Base-by-base conservation (phyloP, 2,113 vertebrate species). In the Vireo altiloquus region DNA sequence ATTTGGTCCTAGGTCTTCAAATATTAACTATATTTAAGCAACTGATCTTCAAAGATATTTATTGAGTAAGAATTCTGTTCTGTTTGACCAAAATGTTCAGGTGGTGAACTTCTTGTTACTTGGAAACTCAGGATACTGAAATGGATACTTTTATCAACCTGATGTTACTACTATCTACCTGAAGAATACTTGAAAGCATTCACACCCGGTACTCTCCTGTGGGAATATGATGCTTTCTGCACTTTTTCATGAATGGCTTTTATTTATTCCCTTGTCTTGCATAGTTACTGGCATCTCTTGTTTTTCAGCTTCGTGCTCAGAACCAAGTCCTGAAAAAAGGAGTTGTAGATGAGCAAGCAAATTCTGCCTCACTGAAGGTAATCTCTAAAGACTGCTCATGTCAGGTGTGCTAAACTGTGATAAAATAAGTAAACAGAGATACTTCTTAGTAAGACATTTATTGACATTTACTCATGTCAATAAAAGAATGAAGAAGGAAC, bases 301-400 rank as follows among this genome's bases (percentile, higher is more conserved):
- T 71, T 93, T 98, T 98, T 69, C 97, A 99, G 99, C 99, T 99
- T 94, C 98, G 99, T 39, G 99, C 99, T 87, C 99, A 99, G 97
- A 99, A 99, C 96, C 99, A 99, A 97, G 99, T 99, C 35, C 91
- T 99, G 95, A 99, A 99, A 96, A 99, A 99, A 91, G 99, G 98
- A 15, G 99, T 99, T 42, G 98, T 99, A 89, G 99, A 99, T 97
- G 99, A 99, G 88, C 99, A 99, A 96, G 99, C 99, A 23, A 99
- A 97, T 95, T 98, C 99, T 50, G 95, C 97, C 37, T 98, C 98
- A 47, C 90, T 99, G 63, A 99, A 99, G 99, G 99, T 99, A 98
- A 42, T 46, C 13, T 65, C 46, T 65, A 47, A 42, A 94, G 77
- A 10, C 24, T 44, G 17, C 13, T 66, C 2, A 0, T 28, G 42